Conservation (phyloP, 2,797 vertebrate genomes). For the Pseudomugil gertrudae region DNA sequence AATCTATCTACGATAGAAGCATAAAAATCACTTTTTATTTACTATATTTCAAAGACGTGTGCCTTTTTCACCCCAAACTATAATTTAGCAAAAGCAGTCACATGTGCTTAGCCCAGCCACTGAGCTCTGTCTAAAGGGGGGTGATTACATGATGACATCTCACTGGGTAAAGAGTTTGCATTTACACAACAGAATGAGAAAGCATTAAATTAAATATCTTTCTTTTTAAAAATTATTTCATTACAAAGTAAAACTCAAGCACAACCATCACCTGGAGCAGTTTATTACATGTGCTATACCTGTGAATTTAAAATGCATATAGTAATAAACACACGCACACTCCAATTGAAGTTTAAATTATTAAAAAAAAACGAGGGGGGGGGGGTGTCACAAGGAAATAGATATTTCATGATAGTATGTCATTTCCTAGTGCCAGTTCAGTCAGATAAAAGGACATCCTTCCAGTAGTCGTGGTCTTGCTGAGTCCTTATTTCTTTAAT, state of each 20-base stretch:
- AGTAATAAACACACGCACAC: constrained; percentile 41
- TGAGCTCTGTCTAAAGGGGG: constrained; percentile 35
- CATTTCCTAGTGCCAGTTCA: constrained; percentile 29
- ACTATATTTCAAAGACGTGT: neutral
- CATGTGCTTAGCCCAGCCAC: constrained; percentile 45
- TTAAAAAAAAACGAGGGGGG: constrained; percentile 32
- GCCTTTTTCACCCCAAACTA: constrained; percentile 14
- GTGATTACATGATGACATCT: constrained; percentile 35
- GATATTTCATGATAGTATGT: constrained; percentile 7
- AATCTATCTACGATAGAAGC: neutral
- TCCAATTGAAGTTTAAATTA: constrained; percentile 63
- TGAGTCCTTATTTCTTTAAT: constrained; percentile 38
- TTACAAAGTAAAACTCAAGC: constrained; percentile 58
- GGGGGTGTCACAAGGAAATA: constrained; percentile 19
- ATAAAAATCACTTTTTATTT: neutral
- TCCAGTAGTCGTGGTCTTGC: constrained; percentile 9
- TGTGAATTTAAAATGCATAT: constrained; percentile 58
- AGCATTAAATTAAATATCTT: constrained; percentile 75
- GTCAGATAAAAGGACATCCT: constrained; percentile 29
- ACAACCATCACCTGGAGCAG: constrained; percentile 52
- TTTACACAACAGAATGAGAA: constrained; percentile 53
- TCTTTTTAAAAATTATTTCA: constrained; percentile 37
- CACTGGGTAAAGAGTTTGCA: constrained; percentile 42
- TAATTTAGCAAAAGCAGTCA: constrained; percentile 5
- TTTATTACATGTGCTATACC: constrained; percentile 53